Conservation (phyloP, 2,113 vertebrate genomes). For the Muntiacus muntjak region DNA sequence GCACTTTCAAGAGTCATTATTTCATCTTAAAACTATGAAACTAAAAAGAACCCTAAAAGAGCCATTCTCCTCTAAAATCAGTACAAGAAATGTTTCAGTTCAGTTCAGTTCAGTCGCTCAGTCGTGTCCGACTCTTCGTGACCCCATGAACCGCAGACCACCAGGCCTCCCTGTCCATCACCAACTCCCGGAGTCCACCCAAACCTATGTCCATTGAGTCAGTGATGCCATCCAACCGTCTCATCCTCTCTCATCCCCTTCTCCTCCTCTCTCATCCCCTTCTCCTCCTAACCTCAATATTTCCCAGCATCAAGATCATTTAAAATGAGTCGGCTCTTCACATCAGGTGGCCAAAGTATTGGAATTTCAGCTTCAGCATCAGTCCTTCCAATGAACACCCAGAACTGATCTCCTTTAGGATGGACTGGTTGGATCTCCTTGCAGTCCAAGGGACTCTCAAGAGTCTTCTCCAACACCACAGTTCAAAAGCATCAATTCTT, state of each 20-base stretch:
- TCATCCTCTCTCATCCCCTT: neutral
- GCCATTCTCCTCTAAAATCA: neutral
- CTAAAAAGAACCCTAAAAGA: neutral
- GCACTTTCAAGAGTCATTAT: neutral
- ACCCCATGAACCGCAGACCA: neutral
- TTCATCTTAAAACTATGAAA: constrained; percentile 10
- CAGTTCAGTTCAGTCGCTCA: neutral
- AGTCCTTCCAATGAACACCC: neutral
- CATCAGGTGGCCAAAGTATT: neutral
- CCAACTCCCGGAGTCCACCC: neutral
- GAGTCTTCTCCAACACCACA: neutral
- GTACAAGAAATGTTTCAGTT: neutral
- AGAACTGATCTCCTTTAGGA: neutral
- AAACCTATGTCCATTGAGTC: neutral
- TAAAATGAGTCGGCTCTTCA: neutral
- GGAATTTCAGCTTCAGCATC: neutral
- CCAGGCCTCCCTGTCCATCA: neutral
- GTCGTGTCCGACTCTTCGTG: neutral
- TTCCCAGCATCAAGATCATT: neutral
- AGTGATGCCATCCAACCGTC: neutral
- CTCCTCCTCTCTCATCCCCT: neutral
- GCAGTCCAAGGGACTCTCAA: neutral
- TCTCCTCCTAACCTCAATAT: neutral
- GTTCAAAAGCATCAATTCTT: neutral
- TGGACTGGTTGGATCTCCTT: neutral